Conservation (phyloP, 2,113 vertebrate species). For the Cygnus buccinator region DNA sequence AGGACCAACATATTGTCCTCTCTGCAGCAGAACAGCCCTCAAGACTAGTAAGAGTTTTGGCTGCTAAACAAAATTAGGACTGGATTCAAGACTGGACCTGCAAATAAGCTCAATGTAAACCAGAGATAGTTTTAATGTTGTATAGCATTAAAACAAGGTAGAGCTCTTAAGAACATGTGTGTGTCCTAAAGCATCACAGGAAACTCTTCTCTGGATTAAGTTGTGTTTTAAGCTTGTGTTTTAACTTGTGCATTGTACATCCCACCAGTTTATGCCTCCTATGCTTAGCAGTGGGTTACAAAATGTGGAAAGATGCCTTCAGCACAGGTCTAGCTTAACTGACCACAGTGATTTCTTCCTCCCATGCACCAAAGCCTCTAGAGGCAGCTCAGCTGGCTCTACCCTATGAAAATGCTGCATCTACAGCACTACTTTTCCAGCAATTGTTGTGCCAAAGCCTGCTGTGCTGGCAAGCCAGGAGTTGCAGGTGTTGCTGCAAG, state of each 20-base stretch:
- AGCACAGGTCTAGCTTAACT: background rate
- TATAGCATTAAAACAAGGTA: background rate
- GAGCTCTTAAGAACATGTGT: background rate
- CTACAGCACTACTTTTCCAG: background rate
- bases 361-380: background rate
- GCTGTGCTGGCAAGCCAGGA: accelerated
- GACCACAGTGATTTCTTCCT: background rate
- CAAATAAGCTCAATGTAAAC: background rate
- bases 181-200: background rate
- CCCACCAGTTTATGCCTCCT: background rate
- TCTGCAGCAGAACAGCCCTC: background rate
- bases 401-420: accelerated
- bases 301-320: background rate
- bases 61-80: background rate
- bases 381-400: background rate
- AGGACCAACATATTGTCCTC: background rate
- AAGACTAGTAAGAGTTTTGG: background rate
- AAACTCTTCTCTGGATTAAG: background rate
- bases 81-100: background rate
- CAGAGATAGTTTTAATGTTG: background rate
- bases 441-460: background rate
- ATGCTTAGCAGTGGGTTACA: background rate
- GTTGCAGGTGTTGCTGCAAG: background rate
- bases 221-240: background rate
- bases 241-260: background rate